These are phyloP conservation scores for Torymus texanus DNA, from an alignment of 2,888 invertebrate species.

Conservation along the genomic window DNA sequence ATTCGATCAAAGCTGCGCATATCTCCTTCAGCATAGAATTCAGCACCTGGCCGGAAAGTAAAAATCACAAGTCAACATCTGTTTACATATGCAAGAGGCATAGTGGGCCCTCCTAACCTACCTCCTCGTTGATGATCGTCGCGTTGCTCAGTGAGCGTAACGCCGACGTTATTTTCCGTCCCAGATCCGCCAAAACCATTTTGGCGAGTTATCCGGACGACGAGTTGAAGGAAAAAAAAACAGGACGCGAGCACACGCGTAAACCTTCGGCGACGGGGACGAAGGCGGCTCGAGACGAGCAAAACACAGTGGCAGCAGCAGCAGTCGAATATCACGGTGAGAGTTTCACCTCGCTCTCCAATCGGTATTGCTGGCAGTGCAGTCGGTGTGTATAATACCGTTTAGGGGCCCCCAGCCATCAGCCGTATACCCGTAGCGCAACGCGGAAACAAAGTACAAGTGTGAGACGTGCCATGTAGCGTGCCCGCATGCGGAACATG, in stretches of 20 bases:
- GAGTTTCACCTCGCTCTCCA: no score
- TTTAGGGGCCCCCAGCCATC: no score
- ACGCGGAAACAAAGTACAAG: no score
- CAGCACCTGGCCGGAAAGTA: conserved; percentile 82
- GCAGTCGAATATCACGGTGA: no score
- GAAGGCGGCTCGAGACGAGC: no score
- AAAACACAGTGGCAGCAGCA: no score
- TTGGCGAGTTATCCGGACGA: conserved; percentile 69
- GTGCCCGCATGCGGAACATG: no score
- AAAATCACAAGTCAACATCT: conserved; percentile 62
- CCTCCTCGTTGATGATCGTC: conserved; percentile 98
- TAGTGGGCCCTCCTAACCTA: conserved; percentile 72
- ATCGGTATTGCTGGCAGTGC: no score
- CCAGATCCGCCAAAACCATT: conserved; percentile 99
- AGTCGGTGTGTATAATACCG: no score
- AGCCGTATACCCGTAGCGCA: no score
- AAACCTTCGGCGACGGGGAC: no score
- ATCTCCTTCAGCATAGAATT: conserved; percentile 99
- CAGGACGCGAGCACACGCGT: not conserved
- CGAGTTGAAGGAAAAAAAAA: not conserved
- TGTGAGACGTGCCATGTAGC: no score
- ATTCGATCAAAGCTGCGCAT: conserved; percentile 96
- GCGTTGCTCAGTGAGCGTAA: conserved; percentile 98
- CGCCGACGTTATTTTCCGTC: conserved; percentile 99
- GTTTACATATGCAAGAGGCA: conserved; percentile 57